Evolutionary conservation across 2,113 vertebrate genomes (phyloP).

Genomic region (Serilophus lunatus): DNA sequence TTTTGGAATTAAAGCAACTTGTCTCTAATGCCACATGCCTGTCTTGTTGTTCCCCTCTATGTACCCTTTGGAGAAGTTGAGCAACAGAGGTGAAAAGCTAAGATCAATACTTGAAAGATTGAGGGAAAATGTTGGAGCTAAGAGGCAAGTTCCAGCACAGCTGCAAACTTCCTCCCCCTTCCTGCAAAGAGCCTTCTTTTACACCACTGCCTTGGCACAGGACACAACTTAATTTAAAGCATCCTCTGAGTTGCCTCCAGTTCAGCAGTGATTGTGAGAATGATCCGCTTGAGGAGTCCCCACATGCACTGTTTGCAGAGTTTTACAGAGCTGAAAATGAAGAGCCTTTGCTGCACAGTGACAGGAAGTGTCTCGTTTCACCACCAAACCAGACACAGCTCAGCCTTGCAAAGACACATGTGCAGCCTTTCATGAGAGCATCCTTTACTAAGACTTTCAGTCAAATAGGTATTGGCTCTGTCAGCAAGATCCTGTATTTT

Average conservation of each 20-base stretch:
- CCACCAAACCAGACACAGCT: background rate
- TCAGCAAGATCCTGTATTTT: background rate
- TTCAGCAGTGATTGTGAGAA: background rate
- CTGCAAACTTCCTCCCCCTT: background rate
- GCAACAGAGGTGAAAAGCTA: background rate
- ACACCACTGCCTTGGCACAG: background rate
- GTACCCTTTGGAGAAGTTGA: background rate
- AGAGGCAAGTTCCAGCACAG: background rate
- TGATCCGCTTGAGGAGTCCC: background rate
- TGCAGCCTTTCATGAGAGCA: background rate
- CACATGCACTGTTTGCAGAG: fast-evolving
- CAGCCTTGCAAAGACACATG: background rate
- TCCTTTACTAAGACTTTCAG: background rate
- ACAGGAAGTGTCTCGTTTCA: background rate
- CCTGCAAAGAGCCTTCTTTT: background rate
- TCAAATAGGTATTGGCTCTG: background rate
- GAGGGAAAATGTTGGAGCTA: background rate
- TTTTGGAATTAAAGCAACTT: background rate
- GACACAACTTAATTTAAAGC: background rate
- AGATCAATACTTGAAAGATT: background rate
- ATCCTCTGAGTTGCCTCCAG: background rate
- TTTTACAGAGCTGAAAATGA: background rate
- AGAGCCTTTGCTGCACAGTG: background rate
- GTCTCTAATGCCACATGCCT: background rate
- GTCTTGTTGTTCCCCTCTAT: background rate